Conservation (phyloP, 2,113 vertebrate species). For the Variabilichromis moorii region DNA sequence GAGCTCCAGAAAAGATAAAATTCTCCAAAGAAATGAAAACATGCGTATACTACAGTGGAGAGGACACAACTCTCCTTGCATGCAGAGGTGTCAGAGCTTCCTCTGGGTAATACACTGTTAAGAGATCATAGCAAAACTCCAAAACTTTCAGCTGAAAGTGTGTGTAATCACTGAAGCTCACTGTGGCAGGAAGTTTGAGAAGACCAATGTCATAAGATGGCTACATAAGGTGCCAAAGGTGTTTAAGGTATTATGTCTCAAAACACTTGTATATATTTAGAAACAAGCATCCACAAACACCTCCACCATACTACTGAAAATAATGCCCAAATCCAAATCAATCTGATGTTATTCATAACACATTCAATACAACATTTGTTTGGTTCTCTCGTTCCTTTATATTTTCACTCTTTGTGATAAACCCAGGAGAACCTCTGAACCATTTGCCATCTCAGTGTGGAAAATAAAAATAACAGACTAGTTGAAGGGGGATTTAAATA, state of each 20-base stretch:
- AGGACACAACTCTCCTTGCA: constrained; percentile 67
- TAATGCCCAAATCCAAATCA: constrained; percentile 38
- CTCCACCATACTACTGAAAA: not conserved
- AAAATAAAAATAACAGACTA: constrained; percentile 28
- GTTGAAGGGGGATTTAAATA: constrained; percentile 58
- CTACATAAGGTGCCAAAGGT: constrained; percentile 32
- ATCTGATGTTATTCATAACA: constrained; percentile 1
- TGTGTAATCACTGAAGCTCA: constrained; percentile 35
- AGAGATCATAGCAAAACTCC: constrained; percentile 30
- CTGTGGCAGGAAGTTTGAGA: constrained; percentile 21
- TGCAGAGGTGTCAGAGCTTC: constrained; percentile 69
- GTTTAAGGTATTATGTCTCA: constrained; percentile 3
- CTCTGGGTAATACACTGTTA: constrained; percentile 56
- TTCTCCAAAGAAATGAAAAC: constrained; percentile 72
- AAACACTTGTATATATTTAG: not conserved
- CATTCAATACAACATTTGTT: constrained; percentile 21
- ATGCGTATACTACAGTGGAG: constrained; percentile 75
- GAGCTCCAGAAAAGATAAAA: constrained; percentile 83
- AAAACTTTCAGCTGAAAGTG: not conserved
- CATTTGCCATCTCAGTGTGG: constrained; percentile 50
- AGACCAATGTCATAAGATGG: constrained; percentile 13
- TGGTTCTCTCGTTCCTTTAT: not conserved
- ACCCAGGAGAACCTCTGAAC: constrained; percentile 72
- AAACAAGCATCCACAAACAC: constrained; percentile 5
- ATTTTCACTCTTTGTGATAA: constrained; percentile 16